A percentile compares a stretch with the other conserved stretches of the same genome.
phyloP scores from a whole-genome alignment of 2,797 vertebrate genomes.

The Eleutherodactylus coqui region DNA sequence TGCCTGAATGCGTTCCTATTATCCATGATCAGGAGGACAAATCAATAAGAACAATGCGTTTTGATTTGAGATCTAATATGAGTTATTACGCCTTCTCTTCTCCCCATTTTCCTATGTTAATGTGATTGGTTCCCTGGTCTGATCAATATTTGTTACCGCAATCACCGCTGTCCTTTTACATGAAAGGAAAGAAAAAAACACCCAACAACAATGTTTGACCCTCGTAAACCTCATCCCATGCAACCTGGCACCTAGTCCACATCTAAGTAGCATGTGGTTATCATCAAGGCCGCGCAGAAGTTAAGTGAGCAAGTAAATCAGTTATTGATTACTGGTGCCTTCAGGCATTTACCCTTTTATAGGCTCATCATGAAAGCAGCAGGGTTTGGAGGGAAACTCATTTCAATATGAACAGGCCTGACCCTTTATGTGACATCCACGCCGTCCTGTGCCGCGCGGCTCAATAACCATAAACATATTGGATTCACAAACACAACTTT shows the following conservation, averaged over 20 bases:
- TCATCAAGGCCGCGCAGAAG: constrained; percentile 21
- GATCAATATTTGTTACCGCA: constrained; percentile 19
- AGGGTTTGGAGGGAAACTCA: not conserved
- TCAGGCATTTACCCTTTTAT: constrained; percentile 38
- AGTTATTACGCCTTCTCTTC: not conserved
- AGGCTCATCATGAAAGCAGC: constrained; percentile 40
- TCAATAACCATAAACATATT: not conserved
- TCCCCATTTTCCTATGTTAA: not conserved
- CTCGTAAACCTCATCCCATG: constrained; percentile 6
- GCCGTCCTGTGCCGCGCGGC: not conserved
- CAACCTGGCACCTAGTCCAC: not conserved
- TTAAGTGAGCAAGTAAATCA: constrained; percentile 54
- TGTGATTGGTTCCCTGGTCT: not conserved
- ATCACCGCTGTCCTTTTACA: not conserved
- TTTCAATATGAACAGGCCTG: constrained; percentile 7
- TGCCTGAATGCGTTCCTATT: not conserved
- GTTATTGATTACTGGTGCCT: constrained; percentile 37
- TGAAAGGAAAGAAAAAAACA: not conserved
- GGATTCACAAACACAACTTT: not conserved
- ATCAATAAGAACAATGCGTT: not conserved
- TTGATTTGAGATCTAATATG: not conserved
- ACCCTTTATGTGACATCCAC: not conserved
- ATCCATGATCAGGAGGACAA: not conserved
- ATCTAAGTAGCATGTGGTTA: constrained; percentile 33
- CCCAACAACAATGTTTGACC: constrained; percentile 11